A percentile compares a stretch with the other conserved stretches of the same genome.
Evolutionary conservation across 2,113 vertebrate species (phyloP).

Genomic region (Austrofundulus limnaeus): DNA sequence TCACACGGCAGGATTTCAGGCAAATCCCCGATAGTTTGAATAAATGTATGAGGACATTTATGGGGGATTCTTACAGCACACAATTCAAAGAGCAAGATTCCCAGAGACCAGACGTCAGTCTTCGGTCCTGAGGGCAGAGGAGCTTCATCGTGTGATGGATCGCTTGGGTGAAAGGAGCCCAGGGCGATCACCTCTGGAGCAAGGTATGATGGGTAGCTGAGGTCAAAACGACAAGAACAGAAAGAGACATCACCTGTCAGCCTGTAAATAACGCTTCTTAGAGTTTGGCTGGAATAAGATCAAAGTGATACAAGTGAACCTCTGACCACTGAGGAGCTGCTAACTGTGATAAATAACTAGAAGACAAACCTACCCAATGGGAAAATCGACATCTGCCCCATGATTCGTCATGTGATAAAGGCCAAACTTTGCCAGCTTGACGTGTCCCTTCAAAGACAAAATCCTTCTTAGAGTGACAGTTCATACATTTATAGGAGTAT

Average conservation of each 20-base stretch:
- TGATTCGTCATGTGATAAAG: slow-evolving; percentile 97
- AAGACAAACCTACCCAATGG: slow-evolving; percentile 87
- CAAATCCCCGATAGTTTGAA: neutral
- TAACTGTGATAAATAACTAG: slow-evolving; percentile 40
- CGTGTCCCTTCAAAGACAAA: slow-evolving; percentile 81
- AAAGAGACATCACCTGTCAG: slow-evolving; percentile 18
- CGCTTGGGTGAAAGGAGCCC: slow-evolving; percentile 83
- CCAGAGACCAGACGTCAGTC: slow-evolving; percentile 95
- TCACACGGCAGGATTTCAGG: neutral
- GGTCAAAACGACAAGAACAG: slow-evolving; percentile 25
- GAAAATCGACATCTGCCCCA: slow-evolving; percentile 96
- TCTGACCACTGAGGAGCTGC: slow-evolving; percentile 29
- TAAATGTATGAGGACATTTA: neutral
- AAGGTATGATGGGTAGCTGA: slow-evolving; percentile 94
- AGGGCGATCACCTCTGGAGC: slow-evolving; percentile 96
- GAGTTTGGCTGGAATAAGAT: slow-evolving; percentile 5
- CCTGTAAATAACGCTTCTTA: neutral
- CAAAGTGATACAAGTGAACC: slow-evolving; percentile 38
- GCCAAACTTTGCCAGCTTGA: slow-evolving; percentile 96
- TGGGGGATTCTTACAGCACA: slow-evolving; percentile 85
- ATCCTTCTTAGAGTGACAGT: slow-evolving; percentile 8
- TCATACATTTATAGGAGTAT: neutral
- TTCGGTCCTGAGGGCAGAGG: slow-evolving; percentile 90
- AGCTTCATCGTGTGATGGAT: slow-evolving; percentile 81
- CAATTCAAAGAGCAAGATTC: slow-evolving; percentile 93